These are phyloP conservation scores for Hydrochoerus hydrochaeris DNA, from an alignment of 2,113 vertebrate species.

Conservation along the genomic window DNA sequence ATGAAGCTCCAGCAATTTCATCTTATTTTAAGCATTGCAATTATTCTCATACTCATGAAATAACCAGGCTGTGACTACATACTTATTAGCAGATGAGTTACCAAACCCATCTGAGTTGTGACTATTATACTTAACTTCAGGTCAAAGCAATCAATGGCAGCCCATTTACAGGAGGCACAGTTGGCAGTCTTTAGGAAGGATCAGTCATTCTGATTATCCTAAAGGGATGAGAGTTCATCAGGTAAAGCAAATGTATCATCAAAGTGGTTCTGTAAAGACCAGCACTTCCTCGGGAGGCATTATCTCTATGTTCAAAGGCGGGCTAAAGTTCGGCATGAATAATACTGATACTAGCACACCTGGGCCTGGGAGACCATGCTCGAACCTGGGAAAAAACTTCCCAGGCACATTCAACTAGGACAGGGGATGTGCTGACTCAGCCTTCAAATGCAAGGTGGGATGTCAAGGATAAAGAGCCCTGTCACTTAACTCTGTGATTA, in stretches of 20 bases:
- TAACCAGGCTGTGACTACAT: constrained; percentile 29
- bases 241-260: constrained; percentile 38
- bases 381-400: background rate
- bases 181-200: constrained; percentile 52
- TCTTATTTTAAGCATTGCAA: constrained; percentile 62
- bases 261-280: constrained; percentile 32
- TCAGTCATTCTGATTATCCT: constrained; percentile 61
- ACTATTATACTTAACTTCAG: constrained; percentile 53
- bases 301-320: background rate
- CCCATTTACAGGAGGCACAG: constrained; percentile 12
- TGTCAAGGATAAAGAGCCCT: background rate
- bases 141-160: constrained; percentile 52
- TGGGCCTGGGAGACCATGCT: background rate
- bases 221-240: background rate
- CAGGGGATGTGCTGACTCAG: background rate
- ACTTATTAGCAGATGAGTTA: constrained; percentile 49
- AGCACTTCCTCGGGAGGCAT: background rate
- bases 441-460: background rate
- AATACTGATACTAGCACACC: background rate
- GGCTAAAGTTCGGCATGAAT: background rate
- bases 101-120: constrained; percentile 47
- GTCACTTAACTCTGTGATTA: background rate
- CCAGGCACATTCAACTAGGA: background rate
- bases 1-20: constrained; percentile 49
- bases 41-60: constrained; percentile 59